Evolutionary conservation across 2,113 vertebrate genomes (phyloP).

Genomic region (Epinephelus lanceolatus): DNA sequence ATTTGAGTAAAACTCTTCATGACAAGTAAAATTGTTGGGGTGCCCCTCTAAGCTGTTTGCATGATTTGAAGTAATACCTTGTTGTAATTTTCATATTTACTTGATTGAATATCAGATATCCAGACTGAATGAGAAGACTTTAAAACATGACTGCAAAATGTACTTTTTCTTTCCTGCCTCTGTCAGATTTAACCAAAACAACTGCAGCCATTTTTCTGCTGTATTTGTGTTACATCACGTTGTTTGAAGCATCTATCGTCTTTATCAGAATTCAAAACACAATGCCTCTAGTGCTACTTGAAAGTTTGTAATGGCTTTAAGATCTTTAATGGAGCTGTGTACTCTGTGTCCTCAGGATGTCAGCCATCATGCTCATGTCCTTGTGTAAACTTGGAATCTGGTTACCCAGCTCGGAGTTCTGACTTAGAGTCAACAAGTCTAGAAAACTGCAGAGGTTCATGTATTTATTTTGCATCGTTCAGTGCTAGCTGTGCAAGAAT

Average conservation of each 20-base stretch:
- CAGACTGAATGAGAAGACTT: background rate
- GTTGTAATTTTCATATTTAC: background rate
- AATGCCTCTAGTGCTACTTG: background rate
- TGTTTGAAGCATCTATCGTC: background rate
- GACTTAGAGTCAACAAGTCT: background rate
- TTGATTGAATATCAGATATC: background rate
- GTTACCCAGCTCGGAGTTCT: background rate
- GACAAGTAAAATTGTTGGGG: background rate
- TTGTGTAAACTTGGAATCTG: slow-evolving; percentile 1
- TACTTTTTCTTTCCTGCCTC: slow-evolving; percentile 4
- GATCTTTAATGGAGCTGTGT: slow-evolving; percentile 6
- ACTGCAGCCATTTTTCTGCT: slow-evolving; percentile 8
- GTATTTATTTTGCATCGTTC: slow-evolving; percentile 12
- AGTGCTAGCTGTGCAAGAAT: background rate
- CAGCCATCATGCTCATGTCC: background rate
- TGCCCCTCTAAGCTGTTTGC: background rate
- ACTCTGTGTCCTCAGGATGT: background rate
- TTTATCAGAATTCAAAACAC: slow-evolving; percentile 21
- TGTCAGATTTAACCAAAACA: slow-evolving; percentile 9
- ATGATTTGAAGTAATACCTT: background rate
- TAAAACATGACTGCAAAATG: background rate
- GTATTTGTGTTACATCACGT: slow-evolving; percentile 15
- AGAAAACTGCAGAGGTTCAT: background rate
- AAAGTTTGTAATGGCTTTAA: slow-evolving; percentile 27
- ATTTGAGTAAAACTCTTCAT: background rate